Conservation (phyloP, 2,888 invertebrate genomes). For the Noctua pronuba region DNA sequence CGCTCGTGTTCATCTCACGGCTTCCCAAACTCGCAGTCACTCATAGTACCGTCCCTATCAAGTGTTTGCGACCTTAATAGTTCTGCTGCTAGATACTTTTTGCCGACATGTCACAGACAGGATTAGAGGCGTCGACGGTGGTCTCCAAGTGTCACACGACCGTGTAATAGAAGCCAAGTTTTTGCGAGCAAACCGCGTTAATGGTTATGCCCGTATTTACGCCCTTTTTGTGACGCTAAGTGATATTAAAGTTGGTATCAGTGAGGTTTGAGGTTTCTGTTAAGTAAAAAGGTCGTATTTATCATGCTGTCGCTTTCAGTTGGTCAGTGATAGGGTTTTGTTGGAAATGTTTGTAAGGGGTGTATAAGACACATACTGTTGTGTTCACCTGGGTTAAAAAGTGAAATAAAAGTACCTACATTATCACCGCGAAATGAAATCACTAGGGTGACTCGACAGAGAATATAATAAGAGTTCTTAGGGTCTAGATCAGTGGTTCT, state of each 20-base stretch:
- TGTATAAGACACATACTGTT: too few relatives aligned
- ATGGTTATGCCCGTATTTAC: conserved; percentile 26
- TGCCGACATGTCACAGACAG: conserved; percentile 67
- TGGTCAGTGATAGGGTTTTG: not conserved
- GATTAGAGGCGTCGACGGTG: conserved; percentile 62
- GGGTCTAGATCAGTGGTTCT: too few relatives aligned
- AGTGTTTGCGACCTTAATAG: conserved; percentile 67
- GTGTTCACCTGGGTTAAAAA: too few relatives aligned
- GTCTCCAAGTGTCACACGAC: conserved; percentile 47
- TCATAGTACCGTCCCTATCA: conserved; percentile 34
- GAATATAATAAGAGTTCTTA: too few relatives aligned
- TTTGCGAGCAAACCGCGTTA: conserved; percentile 40
- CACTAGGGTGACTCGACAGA: too few relatives aligned
- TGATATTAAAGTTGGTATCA: conserved; percentile 45
- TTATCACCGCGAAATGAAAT: too few relatives aligned
- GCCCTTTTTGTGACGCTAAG: conserved; percentile 40
- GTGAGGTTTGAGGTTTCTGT: conserved; percentile 21
- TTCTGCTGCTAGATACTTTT: conserved; percentile 66
- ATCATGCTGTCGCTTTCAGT: conserved; percentile 25
- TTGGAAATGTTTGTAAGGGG: not conserved
- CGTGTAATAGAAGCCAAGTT: conserved; percentile 43
- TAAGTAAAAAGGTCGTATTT: conserved; percentile 31
- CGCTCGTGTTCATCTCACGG: not conserved
- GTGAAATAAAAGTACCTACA: too few relatives aligned
- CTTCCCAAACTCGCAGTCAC: conserved; percentile 34